phyloP scores from a whole-genome alignment of 2,888 invertebrate genomes.

The Dryobota labecula region DNA sequence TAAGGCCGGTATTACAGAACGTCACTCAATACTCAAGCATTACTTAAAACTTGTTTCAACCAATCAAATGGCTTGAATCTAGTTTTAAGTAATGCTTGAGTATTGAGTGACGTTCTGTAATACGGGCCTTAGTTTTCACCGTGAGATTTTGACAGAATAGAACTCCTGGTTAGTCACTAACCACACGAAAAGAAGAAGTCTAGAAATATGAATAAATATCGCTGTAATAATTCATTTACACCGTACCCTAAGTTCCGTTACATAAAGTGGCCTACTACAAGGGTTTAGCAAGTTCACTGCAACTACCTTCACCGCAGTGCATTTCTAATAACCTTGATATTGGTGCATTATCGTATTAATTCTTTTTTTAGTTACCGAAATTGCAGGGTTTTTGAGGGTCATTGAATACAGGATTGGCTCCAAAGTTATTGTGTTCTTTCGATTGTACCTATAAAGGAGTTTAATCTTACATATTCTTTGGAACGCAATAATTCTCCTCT shows the following conservation, averaged over 20 bases:
- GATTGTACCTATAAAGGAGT: too few relatives aligned
- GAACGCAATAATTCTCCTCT: neutral
- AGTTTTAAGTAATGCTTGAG: too few relatives aligned
- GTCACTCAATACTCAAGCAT: too few relatives aligned
- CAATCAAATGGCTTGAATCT: too few relatives aligned
- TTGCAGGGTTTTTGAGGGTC: neutral
- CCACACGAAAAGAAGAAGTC: too few relatives aligned
- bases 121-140: too few relatives aligned
- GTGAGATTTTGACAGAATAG: too few relatives aligned
- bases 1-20: too few relatives aligned
- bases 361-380: neutral
- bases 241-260: slow-evolving; percentile 53
- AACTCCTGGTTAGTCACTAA: too few relatives aligned
- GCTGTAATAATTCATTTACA: slow-evolving; percentile 31
- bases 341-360: neutral
- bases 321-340: slow-evolving; percentile 28
- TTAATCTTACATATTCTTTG: neutral
- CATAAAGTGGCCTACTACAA: slow-evolving; percentile 40
- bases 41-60: too few relatives aligned
- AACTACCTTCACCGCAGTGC: slow-evolving; percentile 11
- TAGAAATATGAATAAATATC: slow-evolving; percentile 2
- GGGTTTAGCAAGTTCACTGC: slow-evolving; percentile 51
- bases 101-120: too few relatives aligned
- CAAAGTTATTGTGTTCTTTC: neutral
- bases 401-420: neutral